phyloP scores from a whole-genome alignment of 2,113 vertebrate genomes.

The Chloroceryle aenea region DNA sequence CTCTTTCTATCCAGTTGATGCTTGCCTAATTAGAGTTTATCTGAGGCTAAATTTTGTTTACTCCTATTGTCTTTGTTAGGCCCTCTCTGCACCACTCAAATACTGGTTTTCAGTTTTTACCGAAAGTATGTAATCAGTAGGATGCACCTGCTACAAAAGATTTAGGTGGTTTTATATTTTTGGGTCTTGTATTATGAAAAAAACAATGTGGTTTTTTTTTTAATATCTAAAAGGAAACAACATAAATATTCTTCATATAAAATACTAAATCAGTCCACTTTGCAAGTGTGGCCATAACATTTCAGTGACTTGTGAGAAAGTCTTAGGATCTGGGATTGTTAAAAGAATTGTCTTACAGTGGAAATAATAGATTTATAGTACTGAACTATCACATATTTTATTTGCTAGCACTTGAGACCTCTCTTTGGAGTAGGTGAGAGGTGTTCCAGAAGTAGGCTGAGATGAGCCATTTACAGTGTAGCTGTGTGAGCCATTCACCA shows the following conservation, averaged over 20 bases:
- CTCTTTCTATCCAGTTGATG: not conserved
- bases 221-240: not conserved
- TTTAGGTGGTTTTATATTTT: not conserved
- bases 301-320: not conserved
- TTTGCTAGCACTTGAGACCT: not conserved
- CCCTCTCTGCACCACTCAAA: not conserved
- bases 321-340: not conserved
- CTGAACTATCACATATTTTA: not conserved
- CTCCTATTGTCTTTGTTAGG: not conserved
- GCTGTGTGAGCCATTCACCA: not conserved
- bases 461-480: not conserved
- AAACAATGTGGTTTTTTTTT: not conserved
- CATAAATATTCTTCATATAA: not conserved
- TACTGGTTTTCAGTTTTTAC: not conserved
- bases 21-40: not conserved
- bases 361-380: not conserved
- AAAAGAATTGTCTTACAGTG: not conserved
- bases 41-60: not conserved
- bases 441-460: not conserved
- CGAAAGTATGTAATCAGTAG: not conserved
- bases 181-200: not conserved
- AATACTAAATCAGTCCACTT: not conserved
- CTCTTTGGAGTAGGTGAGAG: not conserved
- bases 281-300: not conserved
- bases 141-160: not conserved